These are phyloP conservation scores for Zootoca vivipara DNA, from an alignment of 2,113 vertebrate genomes.

Conservation along the genomic window DNA sequence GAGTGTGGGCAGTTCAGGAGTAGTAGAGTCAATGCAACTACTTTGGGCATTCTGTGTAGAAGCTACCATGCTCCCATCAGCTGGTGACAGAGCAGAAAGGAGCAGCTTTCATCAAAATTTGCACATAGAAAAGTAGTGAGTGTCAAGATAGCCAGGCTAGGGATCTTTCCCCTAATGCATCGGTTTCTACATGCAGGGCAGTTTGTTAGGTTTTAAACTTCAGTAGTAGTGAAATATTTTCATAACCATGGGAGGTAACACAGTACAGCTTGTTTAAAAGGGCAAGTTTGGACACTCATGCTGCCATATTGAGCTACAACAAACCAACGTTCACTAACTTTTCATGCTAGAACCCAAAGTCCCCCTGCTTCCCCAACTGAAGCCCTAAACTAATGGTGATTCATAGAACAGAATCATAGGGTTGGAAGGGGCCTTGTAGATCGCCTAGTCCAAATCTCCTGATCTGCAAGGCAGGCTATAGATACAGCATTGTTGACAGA, in stretches of 20 bases:
- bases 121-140: neutral
- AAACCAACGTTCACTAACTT: rapidly evolving
- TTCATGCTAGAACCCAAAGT: neutral
- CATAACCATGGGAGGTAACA: neutral
- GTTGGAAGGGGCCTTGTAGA: too few relatives aligned
- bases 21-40: neutral
- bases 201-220: neutral
- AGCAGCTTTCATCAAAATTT: too few relatives aligned
- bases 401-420: neutral
- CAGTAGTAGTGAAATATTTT: neutral
- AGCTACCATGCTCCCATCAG: too few relatives aligned
- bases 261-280: neutral
- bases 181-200: neutral
- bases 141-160: neutral
- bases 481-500: too few relatives aligned
- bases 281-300: too few relatives aligned
- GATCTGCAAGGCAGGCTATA: too few relatives aligned
- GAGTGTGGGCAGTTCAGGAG: neutral
- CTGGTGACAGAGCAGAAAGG: neutral
- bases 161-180: neutral
- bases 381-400: rapidly evolving
- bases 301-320: rapidly evolving
- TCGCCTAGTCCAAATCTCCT: too few relatives aligned
- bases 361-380: neutral
- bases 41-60: neutral